These are phyloP conservation scores for Adelosebastes latens DNA, from an alignment of 2,797 vertebrate genomes.

Conservation along the genomic window DNA sequence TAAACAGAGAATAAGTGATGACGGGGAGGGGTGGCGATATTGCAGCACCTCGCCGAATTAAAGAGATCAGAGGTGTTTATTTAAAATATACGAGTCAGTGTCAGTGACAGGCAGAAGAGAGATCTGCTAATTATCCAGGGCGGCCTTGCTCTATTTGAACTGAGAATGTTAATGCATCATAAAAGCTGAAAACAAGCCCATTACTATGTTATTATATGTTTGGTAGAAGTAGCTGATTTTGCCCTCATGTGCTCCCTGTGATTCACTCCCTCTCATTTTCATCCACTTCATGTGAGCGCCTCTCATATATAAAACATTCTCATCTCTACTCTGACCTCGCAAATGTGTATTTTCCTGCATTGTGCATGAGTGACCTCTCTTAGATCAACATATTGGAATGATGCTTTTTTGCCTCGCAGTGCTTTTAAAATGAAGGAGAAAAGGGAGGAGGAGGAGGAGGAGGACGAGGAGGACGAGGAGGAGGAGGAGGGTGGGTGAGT, in stretches of 20 bases:
- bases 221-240: background rate
- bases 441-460: no score
- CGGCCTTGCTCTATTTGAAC: slow-evolving; percentile 11
- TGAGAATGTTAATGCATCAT: slow-evolving; percentile 2
- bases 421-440: slow-evolving; percentile 36
- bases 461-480: background rate
- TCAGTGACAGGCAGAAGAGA: slow-evolving; percentile 40
- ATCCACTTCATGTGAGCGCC: slow-evolving; percentile 8
- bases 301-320: slow-evolving; percentile 31
- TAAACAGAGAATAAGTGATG: slow-evolving; percentile 34
- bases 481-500: background rate
- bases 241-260: background rate
- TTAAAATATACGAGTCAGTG: slow-evolving; percentile 41
- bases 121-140: slow-evolving; percentile 33
- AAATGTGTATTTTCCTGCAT: slow-evolving; percentile 8
- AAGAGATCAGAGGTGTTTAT: slow-evolving; percentile 53
- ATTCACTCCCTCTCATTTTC: slow-evolving; percentile 1
- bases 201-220: background rate
- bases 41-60: slow-evolving; percentile 42
- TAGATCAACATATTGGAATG: slow-evolving; percentile 26
- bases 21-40: slow-evolving; percentile 13
- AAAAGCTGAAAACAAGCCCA: background rate
- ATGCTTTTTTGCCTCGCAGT: slow-evolving; percentile 19
- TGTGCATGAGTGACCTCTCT: slow-evolving; percentile 22
- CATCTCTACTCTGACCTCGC: slow-evolving; percentile 13